phyloP scores from a whole-genome alignment of 37 sponge, comb jelly and placozoan genomes.

The Mnemiopsis leidyi region DNA sequence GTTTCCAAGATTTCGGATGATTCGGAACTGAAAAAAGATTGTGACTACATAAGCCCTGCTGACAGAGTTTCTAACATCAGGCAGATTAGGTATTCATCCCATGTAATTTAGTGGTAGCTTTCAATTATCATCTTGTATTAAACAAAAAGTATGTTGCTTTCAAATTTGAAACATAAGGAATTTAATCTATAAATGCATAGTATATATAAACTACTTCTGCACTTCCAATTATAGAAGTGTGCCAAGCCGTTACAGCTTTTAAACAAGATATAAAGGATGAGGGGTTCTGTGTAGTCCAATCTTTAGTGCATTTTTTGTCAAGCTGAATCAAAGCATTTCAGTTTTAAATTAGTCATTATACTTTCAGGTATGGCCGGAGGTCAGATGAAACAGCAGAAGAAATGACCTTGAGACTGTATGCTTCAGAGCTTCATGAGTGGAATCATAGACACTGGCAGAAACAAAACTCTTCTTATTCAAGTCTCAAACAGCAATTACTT shows the following conservation, averaged over 20 bases:
- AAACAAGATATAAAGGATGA: no score
- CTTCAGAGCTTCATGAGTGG: conserved; percentile 56
- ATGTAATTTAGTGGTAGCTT: no score
- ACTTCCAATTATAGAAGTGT: no score
- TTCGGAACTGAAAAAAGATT: conserved; percentile 20
- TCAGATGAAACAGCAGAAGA: conserved; percentile 59
- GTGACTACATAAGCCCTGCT: conserved; percentile 64
- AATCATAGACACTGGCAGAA: conserved; percentile 50
- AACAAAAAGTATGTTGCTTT: no score
- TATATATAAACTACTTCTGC: no score
- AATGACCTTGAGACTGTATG: conserved; percentile 6
- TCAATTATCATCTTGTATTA: no score
- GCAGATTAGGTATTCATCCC: conserved; percentile 4
- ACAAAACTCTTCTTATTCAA: background rate
- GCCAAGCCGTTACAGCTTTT: no score
- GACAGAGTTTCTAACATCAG: conserved; percentile 22
- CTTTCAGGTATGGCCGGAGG: conserved; percentile 30
- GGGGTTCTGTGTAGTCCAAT: no score
- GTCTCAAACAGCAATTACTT: background rate
- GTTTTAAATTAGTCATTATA: background rate
- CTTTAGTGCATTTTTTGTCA: no score
- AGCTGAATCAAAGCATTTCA: no score
- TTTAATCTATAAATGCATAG: no score
- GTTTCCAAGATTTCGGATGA: background rate
- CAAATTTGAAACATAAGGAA: no score